Conservation (phyloP, 1,140 invertebrate genomes). For the Drosophila nannoptera region DNA sequence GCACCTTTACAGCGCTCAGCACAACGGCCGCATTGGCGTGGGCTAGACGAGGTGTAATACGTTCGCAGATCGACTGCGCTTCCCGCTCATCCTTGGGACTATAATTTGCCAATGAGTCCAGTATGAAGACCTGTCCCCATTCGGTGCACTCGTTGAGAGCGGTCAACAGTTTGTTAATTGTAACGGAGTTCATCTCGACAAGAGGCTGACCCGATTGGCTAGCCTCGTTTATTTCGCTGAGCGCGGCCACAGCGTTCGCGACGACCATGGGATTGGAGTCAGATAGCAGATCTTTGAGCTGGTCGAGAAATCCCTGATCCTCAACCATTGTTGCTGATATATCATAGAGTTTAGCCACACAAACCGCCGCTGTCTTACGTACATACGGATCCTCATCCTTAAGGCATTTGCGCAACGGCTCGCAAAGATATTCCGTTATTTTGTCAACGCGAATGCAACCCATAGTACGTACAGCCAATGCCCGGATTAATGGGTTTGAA, state of each 20-base stretch:
- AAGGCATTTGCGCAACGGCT: slow-evolving; percentile 98
- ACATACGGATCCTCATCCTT: slow-evolving; percentile 99
- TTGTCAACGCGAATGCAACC: slow-evolving; percentile 99
- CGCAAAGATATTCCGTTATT: slow-evolving; percentile 99
- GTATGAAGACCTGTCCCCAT: slow-evolving; percentile 99
- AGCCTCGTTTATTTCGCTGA: slow-evolving; percentile 99
- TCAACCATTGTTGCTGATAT: slow-evolving; percentile 95
- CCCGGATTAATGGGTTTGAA: slow-evolving; percentile 98
- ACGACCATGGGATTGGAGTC: slow-evolving; percentile 99
- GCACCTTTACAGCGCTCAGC: slow-evolving; percentile 96
- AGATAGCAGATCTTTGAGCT: slow-evolving; percentile 96
- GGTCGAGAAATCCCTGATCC: slow-evolving; percentile 96
- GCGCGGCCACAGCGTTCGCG: slow-evolving; percentile 98
- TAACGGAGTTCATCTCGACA: slow-evolving; percentile 97
- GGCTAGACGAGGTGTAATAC: slow-evolving; percentile 97
- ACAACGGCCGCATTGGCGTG: slow-evolving; percentile 99
- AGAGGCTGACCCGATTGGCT: slow-evolving; percentile 94
- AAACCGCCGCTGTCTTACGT: slow-evolving; percentile 99
- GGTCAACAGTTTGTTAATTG: slow-evolving; percentile 98
- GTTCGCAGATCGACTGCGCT: slow-evolving; percentile 99
- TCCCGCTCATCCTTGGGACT: slow-evolving; percentile 98
- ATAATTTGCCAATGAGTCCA: slow-evolving; percentile 98
- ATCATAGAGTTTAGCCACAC: slow-evolving; percentile 99
- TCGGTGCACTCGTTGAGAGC: slow-evolving; percentile 99
- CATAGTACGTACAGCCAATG: slow-evolving; percentile 99